Percentiles rank a stretch among this genome's conserved stretches.
phyloP scores from a whole-genome alignment of 35 echinoderm and acorn worm species.

The Strongylocentrotus purpuratus region DNA sequence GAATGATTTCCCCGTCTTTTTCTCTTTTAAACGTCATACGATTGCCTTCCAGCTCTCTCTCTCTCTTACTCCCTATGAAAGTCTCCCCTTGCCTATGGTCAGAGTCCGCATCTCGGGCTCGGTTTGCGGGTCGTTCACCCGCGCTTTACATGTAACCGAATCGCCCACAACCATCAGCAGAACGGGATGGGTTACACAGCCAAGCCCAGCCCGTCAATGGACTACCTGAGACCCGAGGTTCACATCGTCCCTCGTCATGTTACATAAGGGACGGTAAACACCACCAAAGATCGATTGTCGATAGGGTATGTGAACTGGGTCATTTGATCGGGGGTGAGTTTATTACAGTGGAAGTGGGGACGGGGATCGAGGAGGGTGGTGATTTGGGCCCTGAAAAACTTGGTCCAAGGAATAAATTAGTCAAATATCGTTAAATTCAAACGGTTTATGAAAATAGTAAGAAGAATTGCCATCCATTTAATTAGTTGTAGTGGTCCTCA shows the following conservation, averaged over 20 bases:
- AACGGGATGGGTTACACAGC: slow-evolving; percentile 24
- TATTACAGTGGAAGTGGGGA: not conserved
- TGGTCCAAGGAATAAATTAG: no score
- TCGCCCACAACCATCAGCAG: not conserved
- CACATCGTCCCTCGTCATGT: slow-evolving; percentile 33
- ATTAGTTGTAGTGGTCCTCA: no score
- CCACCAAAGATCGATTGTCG: not conserved
- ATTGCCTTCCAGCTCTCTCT: not conserved
- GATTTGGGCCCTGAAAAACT: not conserved
- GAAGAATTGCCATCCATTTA: no score
- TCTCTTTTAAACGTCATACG: not conserved
- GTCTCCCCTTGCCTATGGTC: not conserved
- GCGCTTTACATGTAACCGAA: slow-evolving; percentile 27
- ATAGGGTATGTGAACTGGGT: slow-evolving; percentile 34
- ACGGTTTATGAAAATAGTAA: no score
- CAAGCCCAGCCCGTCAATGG: slow-evolving; percentile 27
- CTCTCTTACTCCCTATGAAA: not conserved
- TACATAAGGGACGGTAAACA: slow-evolving; percentile 28
- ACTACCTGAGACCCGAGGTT: not conserved
- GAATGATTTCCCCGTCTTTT: not conserved
- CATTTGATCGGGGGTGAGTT: slow-evolving; percentile 6
- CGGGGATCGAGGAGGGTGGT: not conserved
- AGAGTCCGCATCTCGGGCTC: not conserved
- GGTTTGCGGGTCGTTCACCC: slow-evolving; percentile 34
- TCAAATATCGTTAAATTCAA: no score